Base-by-base conservation (phyloP, 2,113 vertebrate species). In the Stictonetta naevosa region DNA sequence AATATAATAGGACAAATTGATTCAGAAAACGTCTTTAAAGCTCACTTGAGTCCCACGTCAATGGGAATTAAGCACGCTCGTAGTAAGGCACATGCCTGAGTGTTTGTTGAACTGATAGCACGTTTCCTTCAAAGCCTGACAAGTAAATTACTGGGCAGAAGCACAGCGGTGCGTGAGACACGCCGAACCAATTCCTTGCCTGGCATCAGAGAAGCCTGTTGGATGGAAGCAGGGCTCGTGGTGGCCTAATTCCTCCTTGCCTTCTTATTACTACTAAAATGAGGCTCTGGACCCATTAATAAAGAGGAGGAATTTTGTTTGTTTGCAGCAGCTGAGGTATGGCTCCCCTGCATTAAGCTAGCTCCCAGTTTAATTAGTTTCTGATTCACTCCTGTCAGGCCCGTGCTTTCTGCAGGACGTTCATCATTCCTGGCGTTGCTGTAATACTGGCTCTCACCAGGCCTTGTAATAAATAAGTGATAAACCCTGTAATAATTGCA, bases 371-470 rank as follows among this genome's bases (percentile, higher is more conserved):
- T 95, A 94, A 93, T 96, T 89, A 94, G 58, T 91, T 92, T 94
- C 86, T 92, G 89, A 69, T 96, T 96, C 86, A 72, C 86, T 86
- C 85, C 88, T 8, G 2, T 95, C 92, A 94, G 93, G 67, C 92
- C 92, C 77, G 84, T 76, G 89, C 94, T 91, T 97, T 96, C 94
- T 96, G 92, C 86, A 80, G 96, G 91, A 96, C 79, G 89, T 93
- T 96, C 81, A 87, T 96, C 48, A 96, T 93, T 91, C 50, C 95
- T 96, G 93, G 95, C 93, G 0, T 68, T 91, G 83, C 95, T 66
- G 91, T 83, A 76, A 8, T 59, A 11, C 81, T 97, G 96, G 91
- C 96, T 94, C 91, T 90, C 77, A 12, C 67, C 86, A 17, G 46
- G 83, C 93, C 73, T 56, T 75, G 76, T 82, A 96, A 92, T 87